Base-by-base conservation (phyloP, 2,888 invertebrate genomes). In the Anaspis maculata region DNA sequence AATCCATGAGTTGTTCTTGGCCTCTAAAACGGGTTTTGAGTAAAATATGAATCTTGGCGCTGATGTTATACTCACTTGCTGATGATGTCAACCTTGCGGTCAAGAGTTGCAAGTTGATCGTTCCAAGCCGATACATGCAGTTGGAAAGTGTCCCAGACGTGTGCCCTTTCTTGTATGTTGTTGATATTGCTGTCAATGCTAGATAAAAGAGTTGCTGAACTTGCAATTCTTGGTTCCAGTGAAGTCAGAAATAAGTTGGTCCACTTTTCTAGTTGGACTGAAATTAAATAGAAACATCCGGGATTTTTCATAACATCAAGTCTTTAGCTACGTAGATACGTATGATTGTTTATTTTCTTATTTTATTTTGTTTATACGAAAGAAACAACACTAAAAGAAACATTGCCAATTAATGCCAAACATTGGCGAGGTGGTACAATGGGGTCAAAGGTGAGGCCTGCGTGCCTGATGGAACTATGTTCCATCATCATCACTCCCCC, bases 111-210 rank as follows among this genome's bases (percentile, higher is more conserved):
- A 35, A 72, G 64, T 42, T 70, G 70, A 22, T 71, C 70, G 37
- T 70, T 71, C 72, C 72, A 72, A 0, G 71, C 66, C 10, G 68
- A 60, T 23, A 71, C 67, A 45, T 71, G 71, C 41, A 70, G 64
- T 40, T 69, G 69, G 47, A 71, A 69, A 15, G 70, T 69, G 31
- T 70, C 68, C 72, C 72, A 72, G 3, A 67, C 66, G 39, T 70
- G 69, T 0, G 71, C 67, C 29, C 70, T 62, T 44, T 71, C 70
- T 46, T 62, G 68, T 13, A 72, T 52, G 40, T 61, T 61, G 42
- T 68, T 66, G 14, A 72, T 56, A 34, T 70, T 70, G 38, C 55
- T 62, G 45, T 72, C 70, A 23, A 72, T 56, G 35, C 55, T 61
- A 2, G 60, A 55, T 3, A 71, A 47, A 2, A 60, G 54, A 6